These are phyloP conservation scores for Epirrhoe tristata DNA, from an alignment of 2,888 invertebrate species.

Conservation along the genomic window DNA sequence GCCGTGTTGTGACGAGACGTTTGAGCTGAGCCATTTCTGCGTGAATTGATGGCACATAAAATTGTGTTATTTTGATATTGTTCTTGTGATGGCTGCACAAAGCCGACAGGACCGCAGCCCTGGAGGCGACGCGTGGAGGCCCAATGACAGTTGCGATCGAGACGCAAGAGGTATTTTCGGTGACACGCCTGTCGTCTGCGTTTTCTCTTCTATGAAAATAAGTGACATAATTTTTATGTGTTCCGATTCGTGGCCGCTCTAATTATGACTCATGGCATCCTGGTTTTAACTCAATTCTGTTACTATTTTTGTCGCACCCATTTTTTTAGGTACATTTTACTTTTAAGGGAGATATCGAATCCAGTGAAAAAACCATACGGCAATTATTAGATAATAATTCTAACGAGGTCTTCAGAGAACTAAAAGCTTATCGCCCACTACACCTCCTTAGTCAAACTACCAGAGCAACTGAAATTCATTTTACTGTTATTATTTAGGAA, in stretches of 20 bases:
- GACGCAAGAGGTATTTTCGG: constrained; percentile 47
- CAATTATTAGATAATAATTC: constrained; percentile 26
- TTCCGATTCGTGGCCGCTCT: constrained; percentile 36
- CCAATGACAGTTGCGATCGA: constrained; percentile 19
- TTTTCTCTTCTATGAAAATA: constrained; percentile 47
- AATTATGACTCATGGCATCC: constrained; percentile 41
- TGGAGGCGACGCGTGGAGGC: constrained; percentile 44
- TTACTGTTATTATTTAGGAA: too few species aligned
- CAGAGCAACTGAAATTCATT: too few species aligned
- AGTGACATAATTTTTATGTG: constrained; percentile 46
- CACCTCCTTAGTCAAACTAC: too few species aligned
- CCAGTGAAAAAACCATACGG: not conserved
- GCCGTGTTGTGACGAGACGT: constrained; percentile 46
- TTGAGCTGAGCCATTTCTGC: constrained; percentile 49
- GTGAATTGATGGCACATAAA: constrained; percentile 61
- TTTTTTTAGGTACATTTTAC: constrained; percentile 7
- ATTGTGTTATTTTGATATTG: constrained; percentile 64
- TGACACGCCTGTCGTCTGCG: constrained; percentile 48
- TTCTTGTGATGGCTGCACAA: constrained; percentile 58
- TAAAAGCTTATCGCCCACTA: too few species aligned
- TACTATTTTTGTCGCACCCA: constrained; percentile 18
- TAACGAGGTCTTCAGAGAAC: constrained; percentile 46
- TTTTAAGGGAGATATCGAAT: not conserved
- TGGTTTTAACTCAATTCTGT: constrained; percentile 37
- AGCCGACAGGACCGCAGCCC: constrained; percentile 48